A percentile compares a stretch with the other conserved stretches of the same genome.
phyloP scores from a whole-genome alignment of 37 sponge, comb jelly and placozoan genomes.

The Aplysina aerophoba region DNA sequence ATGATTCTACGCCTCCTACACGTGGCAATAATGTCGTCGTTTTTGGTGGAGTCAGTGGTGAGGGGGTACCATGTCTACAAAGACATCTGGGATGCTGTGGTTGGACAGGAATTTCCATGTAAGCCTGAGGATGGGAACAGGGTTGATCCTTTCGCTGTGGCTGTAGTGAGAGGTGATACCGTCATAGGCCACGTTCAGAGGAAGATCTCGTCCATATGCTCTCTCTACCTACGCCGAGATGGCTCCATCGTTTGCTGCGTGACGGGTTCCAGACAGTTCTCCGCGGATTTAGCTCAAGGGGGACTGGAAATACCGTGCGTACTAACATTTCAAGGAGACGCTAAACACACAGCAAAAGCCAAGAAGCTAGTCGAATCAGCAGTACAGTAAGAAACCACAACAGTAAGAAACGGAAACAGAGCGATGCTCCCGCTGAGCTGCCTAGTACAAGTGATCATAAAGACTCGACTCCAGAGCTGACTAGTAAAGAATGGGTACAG shows the following conservation, averaged over 20 bases:
- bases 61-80: constrained; percentile 47
- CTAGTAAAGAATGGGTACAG: constrained; percentile 18
- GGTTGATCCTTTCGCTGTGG: constrained; percentile 41
- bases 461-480: neutral
- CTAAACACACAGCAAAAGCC: constrained; percentile 7
- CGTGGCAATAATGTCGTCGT: neutral
- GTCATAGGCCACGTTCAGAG: constrained; percentile 44
- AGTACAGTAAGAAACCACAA: constrained; percentile 7
- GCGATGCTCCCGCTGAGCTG: constrained; percentile 9
- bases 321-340: constrained; percentile 16
- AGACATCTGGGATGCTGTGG: constrained; percentile 45
- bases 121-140: constrained; percentile 25
- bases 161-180: constrained; percentile 13
- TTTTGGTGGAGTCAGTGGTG: constrained; percentile 31
- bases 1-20: neutral
- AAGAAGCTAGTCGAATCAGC: constrained; percentile 21
- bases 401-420: constrained; percentile 8
- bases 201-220: constrained; percentile 38
- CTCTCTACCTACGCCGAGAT: constrained; percentile 19
- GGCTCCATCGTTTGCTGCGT: constrained; percentile 1
- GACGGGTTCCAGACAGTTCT: too few species aligned
- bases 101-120: constrained; percentile 36
- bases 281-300: neutral
- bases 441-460: constrained; percentile 24
- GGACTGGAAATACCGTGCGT: constrained; percentile 37